These are phyloP conservation scores for Decapterus maruadsi DNA, from an alignment of 2,797 vertebrate genomes.

Conservation along the genomic window DNA sequence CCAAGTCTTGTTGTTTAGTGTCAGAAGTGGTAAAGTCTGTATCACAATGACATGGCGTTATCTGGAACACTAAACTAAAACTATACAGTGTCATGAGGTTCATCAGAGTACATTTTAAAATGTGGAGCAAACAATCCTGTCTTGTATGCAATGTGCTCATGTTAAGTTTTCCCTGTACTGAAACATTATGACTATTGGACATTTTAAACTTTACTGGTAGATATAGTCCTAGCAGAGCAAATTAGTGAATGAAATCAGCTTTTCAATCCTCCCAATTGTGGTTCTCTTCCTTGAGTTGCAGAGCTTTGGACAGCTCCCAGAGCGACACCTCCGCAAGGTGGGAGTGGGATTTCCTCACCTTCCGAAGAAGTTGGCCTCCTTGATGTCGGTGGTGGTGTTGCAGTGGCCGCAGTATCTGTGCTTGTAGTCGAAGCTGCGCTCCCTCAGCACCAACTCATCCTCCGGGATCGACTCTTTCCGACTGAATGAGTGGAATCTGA, in stretches of 20 bases:
- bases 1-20: neutral
- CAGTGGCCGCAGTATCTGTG: conserved; percentile 99
- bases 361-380: conserved; percentile 99
- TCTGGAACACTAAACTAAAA: conserved; percentile 1
- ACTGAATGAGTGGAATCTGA: conserved; percentile 91
- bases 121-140: neutral
- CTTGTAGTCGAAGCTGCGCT: conserved; percentile 97
- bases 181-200: neutral
- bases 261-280: neutral
- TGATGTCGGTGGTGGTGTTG: conserved; percentile 99
- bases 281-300: neutral
- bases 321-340: conserved; percentile 18
- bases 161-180: neutral
- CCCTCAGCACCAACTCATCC: conserved; percentile 94
- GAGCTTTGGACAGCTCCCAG: conserved; percentile 44
- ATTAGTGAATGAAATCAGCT: conserved; percentile 11
- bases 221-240: too few relatives aligned
- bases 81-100: neutral
- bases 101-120: neutral
- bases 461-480: conserved; percentile 96
- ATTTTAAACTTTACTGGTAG: neutral
- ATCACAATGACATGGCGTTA: neutral
- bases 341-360: conserved; percentile 84
- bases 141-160: neutral
- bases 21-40: neutral